Conservation (phyloP, 2,113 vertebrate genomes). For the Rhegmatorhina hoffmannsi region DNA sequence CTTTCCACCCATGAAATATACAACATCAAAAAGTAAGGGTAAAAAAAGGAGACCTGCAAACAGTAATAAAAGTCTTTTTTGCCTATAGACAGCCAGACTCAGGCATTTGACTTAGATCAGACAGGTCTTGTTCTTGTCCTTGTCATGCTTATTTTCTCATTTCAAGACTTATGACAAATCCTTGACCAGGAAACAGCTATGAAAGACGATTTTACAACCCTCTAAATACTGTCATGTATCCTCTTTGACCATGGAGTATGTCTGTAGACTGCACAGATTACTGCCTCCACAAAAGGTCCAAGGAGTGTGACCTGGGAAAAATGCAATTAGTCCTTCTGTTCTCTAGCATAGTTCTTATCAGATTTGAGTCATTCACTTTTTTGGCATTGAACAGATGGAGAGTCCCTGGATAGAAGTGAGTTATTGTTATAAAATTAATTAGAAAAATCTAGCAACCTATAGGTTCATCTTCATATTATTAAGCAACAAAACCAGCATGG, state of each 20-base stretch:
- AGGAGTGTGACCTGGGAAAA: background rate
- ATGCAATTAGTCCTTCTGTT: background rate
- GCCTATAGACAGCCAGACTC: background rate
- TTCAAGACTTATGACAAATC: background rate
- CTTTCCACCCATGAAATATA: background rate
- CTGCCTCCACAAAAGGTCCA: background rate
- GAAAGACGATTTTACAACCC: background rate
- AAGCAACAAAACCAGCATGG: constrained; percentile 22
- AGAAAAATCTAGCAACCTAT: background rate
- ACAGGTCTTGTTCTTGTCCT: background rate
- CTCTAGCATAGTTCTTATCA: background rate
- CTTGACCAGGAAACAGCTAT: background rate
- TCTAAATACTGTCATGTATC: background rate
- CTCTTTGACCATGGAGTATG: background rate
- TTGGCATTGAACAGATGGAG: background rate
- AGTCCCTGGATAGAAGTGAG: background rate
- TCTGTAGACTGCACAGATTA: background rate
- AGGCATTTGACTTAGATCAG: background rate
- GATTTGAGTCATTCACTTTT: background rate
- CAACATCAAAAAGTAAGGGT: background rate
- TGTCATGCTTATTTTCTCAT: background rate
- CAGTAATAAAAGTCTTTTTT: background rate
- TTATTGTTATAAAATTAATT: constrained; percentile 9
- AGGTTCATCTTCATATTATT: constrained; percentile 2
- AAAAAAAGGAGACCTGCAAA: background rate